Base-by-base conservation (phyloP, 2,888 invertebrate species). In the Gonocerus acuteangulatus region DNA sequence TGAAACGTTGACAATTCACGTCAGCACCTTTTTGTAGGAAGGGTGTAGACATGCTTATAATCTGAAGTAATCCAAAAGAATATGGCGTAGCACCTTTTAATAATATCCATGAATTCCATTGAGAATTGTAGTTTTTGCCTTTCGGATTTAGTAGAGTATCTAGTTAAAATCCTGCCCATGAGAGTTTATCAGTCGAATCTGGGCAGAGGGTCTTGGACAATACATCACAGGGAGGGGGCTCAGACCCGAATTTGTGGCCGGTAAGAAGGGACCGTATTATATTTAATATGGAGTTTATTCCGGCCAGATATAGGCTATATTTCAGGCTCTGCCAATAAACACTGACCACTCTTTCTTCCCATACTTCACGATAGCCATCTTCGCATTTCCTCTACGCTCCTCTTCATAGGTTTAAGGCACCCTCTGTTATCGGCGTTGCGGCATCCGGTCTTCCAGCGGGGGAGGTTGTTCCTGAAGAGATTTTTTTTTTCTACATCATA, bases 311-410 rank as follows among this genome's bases (percentile, higher is more conserved):
- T 51, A 51, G 44, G 54, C 54, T 39, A 54, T 54, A 54, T 54
- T 54, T 54, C 54, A 54, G 54, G 22, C 21, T 54, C 23, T 54
- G 54, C 54, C 54, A 54, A 54, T 54, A 54, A 54, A 54, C 54
- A 54, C 42, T 54, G 54, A 44, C 44, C 54, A 44, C 39, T 54
- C 54, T 39, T 44, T 54, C 44, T 44, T 39, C 54, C 54, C 54
- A 54, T 54, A 44, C 54, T 27, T 54, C 44, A 54, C 36, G 54
- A 44, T 44, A 44, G 39, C 39, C 9, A 39, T 44, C 44, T 54
- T 23, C 54, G 22, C 44, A 54, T 54, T 54, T 54, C 54, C 54
- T 54, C 27, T 27, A 22, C 39, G 9, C 22, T 13, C 23, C 22
- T 15, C 48, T 7, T 27, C 39, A 15, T 2, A 34, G 51, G 16